Conservation (phyloP, 2,797 vertebrate species). For the Semaprochilodus insignis region DNA sequence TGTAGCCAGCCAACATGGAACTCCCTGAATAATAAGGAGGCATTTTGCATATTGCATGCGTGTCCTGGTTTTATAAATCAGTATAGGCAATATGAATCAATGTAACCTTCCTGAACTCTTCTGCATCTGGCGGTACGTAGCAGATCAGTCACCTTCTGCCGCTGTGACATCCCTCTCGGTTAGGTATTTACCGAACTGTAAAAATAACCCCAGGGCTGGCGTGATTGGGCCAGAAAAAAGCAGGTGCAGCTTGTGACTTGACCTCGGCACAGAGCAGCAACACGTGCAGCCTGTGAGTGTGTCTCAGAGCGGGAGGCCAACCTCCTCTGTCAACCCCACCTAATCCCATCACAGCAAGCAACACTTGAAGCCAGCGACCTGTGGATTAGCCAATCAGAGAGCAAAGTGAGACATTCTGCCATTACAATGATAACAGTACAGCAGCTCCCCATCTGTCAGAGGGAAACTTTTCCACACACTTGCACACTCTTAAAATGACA, state of each 20-base stretch:
- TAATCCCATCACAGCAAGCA: conserved; percentile 44
- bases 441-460: conserved; percentile 3
- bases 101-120: neutral
- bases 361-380: conserved; percentile 31
- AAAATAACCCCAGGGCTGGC: conserved; percentile 39
- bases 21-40: too few species aligned
- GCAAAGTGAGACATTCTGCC: neutral
- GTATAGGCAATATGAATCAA: neutral
- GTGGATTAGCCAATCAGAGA: conserved; percentile 44
- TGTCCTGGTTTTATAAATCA: neutral
- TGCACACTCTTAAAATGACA: neutral
- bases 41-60: too few species aligned
- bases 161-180: conserved; percentile 6
- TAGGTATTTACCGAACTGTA: conserved; percentile 23
- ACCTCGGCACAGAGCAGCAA: neutral
- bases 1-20: too few species aligned
- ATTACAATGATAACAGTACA: neutral
- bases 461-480: neutral
- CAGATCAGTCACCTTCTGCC: conserved; percentile 44
- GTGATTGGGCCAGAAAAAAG: conserved; percentile 30
- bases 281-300: conserved; percentile 19
- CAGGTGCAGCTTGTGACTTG: conserved; percentile 40
- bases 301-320: neutral
- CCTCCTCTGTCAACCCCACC: conserved; percentile 29
- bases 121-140: neutral